Conservation (phyloP, 1,140 invertebrate species). For the Bombus superbus region DNA sequence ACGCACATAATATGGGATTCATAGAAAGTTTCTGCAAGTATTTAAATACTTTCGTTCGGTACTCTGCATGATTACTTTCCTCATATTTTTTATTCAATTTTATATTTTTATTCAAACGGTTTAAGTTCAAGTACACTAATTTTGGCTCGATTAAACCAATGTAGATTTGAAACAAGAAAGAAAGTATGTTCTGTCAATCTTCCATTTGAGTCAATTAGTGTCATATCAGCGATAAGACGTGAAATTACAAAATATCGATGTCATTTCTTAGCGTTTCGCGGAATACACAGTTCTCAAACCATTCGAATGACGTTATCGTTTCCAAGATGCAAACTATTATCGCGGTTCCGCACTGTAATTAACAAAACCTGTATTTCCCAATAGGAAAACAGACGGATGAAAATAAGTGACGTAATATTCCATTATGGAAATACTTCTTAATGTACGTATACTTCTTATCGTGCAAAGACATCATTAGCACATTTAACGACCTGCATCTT, state of each 20-base stretch:
- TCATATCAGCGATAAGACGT: background rate
- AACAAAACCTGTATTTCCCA: background rate
- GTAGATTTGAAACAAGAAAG: background rate
- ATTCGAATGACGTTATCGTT: background rate
- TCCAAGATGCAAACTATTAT: constrained; percentile 19
- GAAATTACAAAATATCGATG: constrained; percentile 6
- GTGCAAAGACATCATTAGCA: too few relatives aligned
- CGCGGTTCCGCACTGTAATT: background rate
- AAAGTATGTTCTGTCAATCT: background rate
- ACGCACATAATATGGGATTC: background rate
- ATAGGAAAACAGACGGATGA: background rate
- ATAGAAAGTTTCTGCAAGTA: too few relatives aligned
- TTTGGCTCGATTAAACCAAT: too few relatives aligned
- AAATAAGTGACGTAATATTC: background rate
- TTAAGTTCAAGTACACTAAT: too few relatives aligned
- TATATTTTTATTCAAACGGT: too few relatives aligned
- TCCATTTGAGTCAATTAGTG: background rate
- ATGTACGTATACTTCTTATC: too few relatives aligned
- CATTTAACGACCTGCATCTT: too few relatives aligned
- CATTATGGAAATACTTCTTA: background rate
- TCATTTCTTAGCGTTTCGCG: background rate
- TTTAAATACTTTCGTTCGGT: too few relatives aligned
- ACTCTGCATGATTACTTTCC: too few relatives aligned
- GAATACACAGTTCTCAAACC: background rate
- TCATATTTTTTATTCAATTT: too few relatives aligned